Conservation (phyloP, 30 jellyfish, hydroid and myxozoan genomes). For the Hydra vulgaris region DNA sequence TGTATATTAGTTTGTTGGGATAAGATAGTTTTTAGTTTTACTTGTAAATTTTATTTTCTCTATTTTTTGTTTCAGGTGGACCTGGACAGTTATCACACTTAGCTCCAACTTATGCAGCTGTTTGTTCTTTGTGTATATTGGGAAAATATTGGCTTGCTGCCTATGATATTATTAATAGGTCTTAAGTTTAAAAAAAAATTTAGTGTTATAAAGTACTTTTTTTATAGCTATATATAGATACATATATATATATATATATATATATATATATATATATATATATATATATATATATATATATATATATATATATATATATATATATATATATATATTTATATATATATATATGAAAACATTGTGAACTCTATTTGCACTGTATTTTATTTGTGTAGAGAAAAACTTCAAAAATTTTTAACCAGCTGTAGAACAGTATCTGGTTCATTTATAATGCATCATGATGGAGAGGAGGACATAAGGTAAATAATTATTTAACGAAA, state of each 20-base stretch:
- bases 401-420: conserved; percentile 42
- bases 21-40: conserved; percentile 6
- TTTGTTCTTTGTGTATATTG: conserved; percentile 78
- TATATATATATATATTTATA: no score
- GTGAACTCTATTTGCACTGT: no score
- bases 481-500: conserved; percentile 13
- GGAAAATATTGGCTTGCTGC: conserved; percentile 88
- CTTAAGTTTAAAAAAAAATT: no score
- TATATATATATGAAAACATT: background rate
- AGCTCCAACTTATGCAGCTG: conserved; percentile 99
- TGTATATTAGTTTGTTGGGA: no score
- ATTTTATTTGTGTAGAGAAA: conserved; percentile 32
- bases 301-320: no score
- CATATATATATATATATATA: background rate
- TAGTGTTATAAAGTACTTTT: no score
- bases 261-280: no score
- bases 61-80: conserved; percentile 43
- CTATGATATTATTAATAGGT: conserved; percentile 74
- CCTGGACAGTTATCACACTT: conserved; percentile 95
- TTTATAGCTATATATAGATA: background rate
- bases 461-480: conserved; percentile 98
- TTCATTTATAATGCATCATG: conserved; percentile 87
- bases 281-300: no score
- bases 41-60: background rate
- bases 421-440: conserved; percentile 80